These are phyloP conservation scores for Dryas iulia DNA, from an alignment of 1,140 invertebrate genomes.

Conservation along the genomic window DNA sequence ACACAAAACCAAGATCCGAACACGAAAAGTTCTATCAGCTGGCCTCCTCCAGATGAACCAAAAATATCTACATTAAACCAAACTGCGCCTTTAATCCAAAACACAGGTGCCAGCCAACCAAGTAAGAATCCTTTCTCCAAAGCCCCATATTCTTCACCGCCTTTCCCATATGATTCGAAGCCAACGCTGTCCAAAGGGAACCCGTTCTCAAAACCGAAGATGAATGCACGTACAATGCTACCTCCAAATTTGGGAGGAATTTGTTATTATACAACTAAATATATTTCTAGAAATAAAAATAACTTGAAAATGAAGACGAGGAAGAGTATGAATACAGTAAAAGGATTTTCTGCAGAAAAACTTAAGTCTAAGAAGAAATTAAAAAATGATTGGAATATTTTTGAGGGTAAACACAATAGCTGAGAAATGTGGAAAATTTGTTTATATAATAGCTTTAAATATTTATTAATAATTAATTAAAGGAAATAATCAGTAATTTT, in stretches of 20 bases:
- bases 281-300: background rate
- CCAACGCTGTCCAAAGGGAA: slow-evolving; percentile 12
- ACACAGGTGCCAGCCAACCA: background rate
- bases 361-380: background rate
- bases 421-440: too few relatives aligned
- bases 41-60: slow-evolving; percentile 1
- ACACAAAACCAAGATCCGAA: slow-evolving; percentile 2
- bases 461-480: background rate
- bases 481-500: background rate
- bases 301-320: background rate
- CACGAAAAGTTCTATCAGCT: slow-evolving; percentile 4
- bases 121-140: slow-evolving; percentile 10
- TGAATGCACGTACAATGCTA: slow-evolving; percentile 4
- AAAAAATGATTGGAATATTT: background rate
- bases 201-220: slow-evolving; percentile 12
- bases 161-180: slow-evolving; percentile 5
- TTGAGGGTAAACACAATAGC: background rate
- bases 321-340: background rate
- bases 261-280: slow-evolving; percentile 21
- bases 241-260: background rate
- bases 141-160: slow-evolving; percentile 1
- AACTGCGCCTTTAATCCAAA: background rate
- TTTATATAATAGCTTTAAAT: background rate
- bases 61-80: slow-evolving; percentile 8
- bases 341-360: background rate